phyloP scores from a whole-genome alignment of 2,797 vertebrate genomes.

The Crocodylus rhombifer region DNA sequence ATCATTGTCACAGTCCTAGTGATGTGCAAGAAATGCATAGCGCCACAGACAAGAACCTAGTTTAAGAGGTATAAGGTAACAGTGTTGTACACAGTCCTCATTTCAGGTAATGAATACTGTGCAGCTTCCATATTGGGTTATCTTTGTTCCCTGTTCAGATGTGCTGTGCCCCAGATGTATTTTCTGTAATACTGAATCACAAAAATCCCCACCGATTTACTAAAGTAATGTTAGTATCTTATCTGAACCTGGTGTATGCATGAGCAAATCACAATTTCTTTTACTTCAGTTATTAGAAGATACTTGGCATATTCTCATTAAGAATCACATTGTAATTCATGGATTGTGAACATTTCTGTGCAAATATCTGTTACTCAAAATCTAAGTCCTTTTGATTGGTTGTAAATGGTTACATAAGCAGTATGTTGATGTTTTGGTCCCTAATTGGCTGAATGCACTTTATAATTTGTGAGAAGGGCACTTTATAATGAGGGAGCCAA shows the following conservation, averaged over 20 bases:
- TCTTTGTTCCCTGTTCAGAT: neutral
- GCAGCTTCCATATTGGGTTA: neutral
- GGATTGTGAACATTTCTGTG: neutral
- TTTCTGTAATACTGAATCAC: neutral
- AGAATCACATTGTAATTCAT: neutral
- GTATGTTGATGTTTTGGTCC: neutral
- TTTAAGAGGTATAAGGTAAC: neutral
- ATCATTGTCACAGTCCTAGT: neutral
- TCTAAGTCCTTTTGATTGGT: neutral
- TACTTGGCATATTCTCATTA: neutral
- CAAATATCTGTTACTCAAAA: neutral
- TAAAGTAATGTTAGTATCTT: neutral
- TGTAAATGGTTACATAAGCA: neutral
- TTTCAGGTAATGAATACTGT: neutral
- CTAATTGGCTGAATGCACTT: neutral
- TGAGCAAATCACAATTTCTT: neutral
- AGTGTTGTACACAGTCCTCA: fast-evolving
- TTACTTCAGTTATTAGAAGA: neutral
- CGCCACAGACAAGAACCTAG: neutral
- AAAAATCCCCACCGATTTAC: neutral
- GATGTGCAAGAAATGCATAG: neutral
- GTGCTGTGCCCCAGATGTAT: neutral
- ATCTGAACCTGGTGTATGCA: neutral
- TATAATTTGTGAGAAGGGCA: neutral
- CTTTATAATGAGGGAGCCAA: neutral